Percentiles rank a stretch among this genome's conserved stretches.
These are phyloP conservation scores for Neomonachus schauinslandi DNA, from an alignment of 2,113 vertebrate species.

Conservation along the genomic window DNA sequence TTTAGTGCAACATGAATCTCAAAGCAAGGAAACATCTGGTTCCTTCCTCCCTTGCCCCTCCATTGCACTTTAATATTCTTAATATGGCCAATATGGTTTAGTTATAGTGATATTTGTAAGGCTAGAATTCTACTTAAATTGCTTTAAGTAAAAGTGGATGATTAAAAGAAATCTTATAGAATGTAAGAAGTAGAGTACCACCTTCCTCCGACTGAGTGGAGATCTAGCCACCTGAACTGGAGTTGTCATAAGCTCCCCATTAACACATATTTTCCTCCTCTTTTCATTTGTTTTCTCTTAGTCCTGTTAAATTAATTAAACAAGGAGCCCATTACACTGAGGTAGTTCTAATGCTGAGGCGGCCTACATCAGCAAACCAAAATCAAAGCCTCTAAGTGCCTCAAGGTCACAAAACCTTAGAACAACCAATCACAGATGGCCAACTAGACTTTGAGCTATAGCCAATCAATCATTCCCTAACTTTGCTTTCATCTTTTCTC, in stretches of 20 bases:
- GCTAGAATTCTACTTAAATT: neutral
- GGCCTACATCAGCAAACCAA: neutral
- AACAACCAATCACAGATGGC: neutral
- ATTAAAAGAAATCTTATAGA: neutral
- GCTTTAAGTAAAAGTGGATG: neutral
- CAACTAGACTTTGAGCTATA: neutral
- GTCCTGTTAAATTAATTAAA: neutral
- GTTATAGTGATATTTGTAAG: neutral
- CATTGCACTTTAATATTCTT: neutral
- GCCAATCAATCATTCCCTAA: neutral
- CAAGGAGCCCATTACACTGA: neutral
- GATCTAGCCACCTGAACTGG: neutral
- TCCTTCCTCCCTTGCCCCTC: neutral
- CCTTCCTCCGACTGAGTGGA: neutral
- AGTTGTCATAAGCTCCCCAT: neutral
- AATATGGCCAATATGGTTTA: neutral
- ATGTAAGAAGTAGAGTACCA: neutral
- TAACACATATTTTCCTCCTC: neutral
- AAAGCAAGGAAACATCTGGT: neutral
- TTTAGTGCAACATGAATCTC: neutral
- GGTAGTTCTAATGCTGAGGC: neutral
- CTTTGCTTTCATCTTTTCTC: neutral
- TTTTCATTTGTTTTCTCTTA: neutral
- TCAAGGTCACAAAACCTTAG: neutral
- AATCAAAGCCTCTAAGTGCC: neutral